These are phyloP conservation scores for Leptura quadrifasciata DNA, from an alignment of 2,888 invertebrate genomes.

Conservation along the genomic window DNA sequence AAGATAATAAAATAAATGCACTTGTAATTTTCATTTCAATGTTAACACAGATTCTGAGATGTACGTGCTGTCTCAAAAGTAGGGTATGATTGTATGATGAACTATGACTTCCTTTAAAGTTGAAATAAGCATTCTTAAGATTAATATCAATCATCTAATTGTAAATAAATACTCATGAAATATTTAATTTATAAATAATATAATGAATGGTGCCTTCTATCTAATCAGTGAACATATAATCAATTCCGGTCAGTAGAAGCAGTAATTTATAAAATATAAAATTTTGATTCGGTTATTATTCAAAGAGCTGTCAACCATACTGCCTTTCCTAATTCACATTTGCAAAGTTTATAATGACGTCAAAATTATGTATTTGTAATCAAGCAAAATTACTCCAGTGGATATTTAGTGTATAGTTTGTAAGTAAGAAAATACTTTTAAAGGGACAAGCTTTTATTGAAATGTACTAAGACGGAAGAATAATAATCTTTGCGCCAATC, in stretches of 20 bases:
- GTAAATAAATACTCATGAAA: slow-evolving; percentile 14
- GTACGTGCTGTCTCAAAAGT: background rate
- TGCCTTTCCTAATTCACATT: too few species aligned
- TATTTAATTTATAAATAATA: background rate
- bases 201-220: background rate
- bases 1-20: slow-evolving; percentile 5
- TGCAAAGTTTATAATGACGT: too few species aligned
- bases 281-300: too few species aligned
- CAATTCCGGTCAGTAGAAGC: background rate
- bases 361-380: too few species aligned
- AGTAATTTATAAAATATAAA: background rate
- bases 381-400: too few species aligned
- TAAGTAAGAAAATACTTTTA: too few species aligned
- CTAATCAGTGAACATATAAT: slow-evolving; percentile 5
- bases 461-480: too few species aligned
- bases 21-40: slow-evolving; percentile 14
- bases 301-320: too few species aligned
- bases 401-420: too few species aligned
- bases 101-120: slow-evolving; percentile 33
- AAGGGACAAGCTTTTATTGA: too few species aligned
- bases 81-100: slow-evolving; percentile 24
- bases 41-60: background rate
- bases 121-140: slow-evolving; percentile 12
- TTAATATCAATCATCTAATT: slow-evolving; percentile 15
- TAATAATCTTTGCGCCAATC: too few species aligned